Base-by-base conservation (phyloP, 2,888 invertebrate species). In the Xanthorhoe spadicearia region DNA sequence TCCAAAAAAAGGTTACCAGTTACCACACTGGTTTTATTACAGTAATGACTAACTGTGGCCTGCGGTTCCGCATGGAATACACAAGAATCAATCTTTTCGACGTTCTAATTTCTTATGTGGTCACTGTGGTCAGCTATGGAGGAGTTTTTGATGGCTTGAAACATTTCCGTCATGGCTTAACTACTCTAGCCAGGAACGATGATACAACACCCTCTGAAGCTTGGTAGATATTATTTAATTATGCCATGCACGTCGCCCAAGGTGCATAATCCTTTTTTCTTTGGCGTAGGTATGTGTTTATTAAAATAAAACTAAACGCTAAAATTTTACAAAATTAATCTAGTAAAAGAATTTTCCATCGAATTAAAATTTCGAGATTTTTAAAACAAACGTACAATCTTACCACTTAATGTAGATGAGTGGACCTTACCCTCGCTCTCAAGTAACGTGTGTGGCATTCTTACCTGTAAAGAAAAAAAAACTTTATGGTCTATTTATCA, bases 391-490 rank as follows among this genome's bases (percentile, higher is more conserved):
- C 38, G 13, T 13, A 43, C 38, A 13, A 38, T 2, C 38, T 3
- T 13, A 43, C 38, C 38, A 13, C 13, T 13, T 43, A 4, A 43
- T 3, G 13, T 13, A 32, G 38, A 13, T 43, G 9, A 2, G 38
- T 13, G 10, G 13, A 43, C 38, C 38, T 43, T 43, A 43, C 38
- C 38, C 13, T 43, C 13, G 38, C 2, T 13, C 13, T 43, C 38
- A 43, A 73, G 73, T 80, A 74, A 74, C 77, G 81, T 83, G 83
- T 82, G 83, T 82, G 81, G 80, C 70, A 76, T 66, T 71, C 87
- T 86, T 89, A 89, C 88, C 88, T 89, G 87, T 71, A 77, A 82
- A 80, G 69, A 80, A 77, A 80, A 78, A 77, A 78, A 73, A 48
- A 58, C 65, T 81, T 82, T 82, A 83, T 77, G 74, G 76, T 73